Evolutionary conservation across 2,888 invertebrate genomes (phyloP), one percentile per base, ranked within the genome.

Genomic region (Odontocolon sp.): DNA sequence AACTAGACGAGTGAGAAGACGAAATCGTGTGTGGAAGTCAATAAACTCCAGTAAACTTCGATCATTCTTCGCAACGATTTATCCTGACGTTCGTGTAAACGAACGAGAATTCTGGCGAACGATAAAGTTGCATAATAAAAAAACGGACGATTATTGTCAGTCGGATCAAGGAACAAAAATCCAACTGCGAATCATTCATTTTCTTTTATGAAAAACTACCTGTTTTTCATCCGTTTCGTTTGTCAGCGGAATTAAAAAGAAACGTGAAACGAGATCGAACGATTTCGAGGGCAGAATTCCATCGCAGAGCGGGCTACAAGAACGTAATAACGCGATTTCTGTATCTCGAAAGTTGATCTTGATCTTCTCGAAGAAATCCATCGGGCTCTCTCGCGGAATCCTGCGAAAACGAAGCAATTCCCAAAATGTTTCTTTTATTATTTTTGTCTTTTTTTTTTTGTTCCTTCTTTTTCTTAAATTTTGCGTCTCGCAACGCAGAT

Each of bases 221-320:
- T n/a, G n/a, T n/a, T n/a, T n/a, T n/a, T n/a, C n/a, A n/a, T n/a
- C n/a, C n/a, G n/a, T n/a, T n/a, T n/a, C n/a, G n/a, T n/a, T n/a
- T n/a, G n/a, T n/a, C n/a, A n/a, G n/a, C n/a, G n/a, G n/a, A n/a
- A n/a, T n/a, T 21, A 33, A 57, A 57, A 21, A 36, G 14, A 33
- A 63, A 61, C 23, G 70, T 70, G 61, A 70, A 52, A 70, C 61
- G 61, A 70, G 61, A 52, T 54, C 59, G 11, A 59, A n/a, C 14
- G 36, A 68, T 38, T 52, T 6, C 38, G 21, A 69, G 63, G 38
- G 36, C 50, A 40, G 38, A 50, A 70, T 70, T 52, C 52, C 59
- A 69, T 61, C 70, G 70, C 54, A 63, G 70, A n/a, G 70, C 61
- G 70, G 6, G 54, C 52, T 54, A 21, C 21, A 21, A 14, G 23